phyloP scores from a whole-genome alignment of 1,140 invertebrate genomes.

The Lethrus apterus region DNA sequence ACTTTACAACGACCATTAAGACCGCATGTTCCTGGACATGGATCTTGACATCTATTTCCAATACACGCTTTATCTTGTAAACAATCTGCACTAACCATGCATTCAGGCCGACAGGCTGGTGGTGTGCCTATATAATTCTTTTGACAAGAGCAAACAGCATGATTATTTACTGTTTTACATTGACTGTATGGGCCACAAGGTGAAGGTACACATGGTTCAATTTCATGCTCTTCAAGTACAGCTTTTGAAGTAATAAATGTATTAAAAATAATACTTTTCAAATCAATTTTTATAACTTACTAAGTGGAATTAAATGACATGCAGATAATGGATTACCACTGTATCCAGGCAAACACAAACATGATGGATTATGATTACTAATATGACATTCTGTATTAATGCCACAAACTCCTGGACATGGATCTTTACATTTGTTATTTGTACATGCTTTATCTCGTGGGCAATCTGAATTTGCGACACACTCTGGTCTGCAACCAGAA shows the following conservation, averaged over 20 bases:
- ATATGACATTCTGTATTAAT: slow-evolving; percentile 65
- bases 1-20: slow-evolving; percentile 61
- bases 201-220: slow-evolving; percentile 56
- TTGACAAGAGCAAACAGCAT: slow-evolving; percentile 60
- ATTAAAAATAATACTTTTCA: not conserved
- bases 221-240: slow-evolving; percentile 36
- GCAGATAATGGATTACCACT: slow-evolving; percentile 65
- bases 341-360: slow-evolving; percentile 60
- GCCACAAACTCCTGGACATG: slow-evolving; percentile 66
- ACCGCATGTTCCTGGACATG: slow-evolving; percentile 63
- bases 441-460: slow-evolving; percentile 58
- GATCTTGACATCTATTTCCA: slow-evolving; percentile 60
- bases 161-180: slow-evolving; percentile 52
- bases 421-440: slow-evolving; percentile 62
- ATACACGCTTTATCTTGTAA: slow-evolving; percentile 58
- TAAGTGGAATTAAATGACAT: slow-evolving; percentile 48
- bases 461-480: slow-evolving; percentile 64
- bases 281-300: slow-evolving; percentile 43
- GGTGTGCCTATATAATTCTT: slow-evolving; percentile 55
- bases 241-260: slow-evolving; percentile 24
- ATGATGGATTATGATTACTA: slow-evolving; percentile 67
- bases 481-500: slow-evolving; percentile 63
- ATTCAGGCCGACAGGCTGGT: slow-evolving; percentile 59
- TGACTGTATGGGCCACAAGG: slow-evolving; percentile 59
- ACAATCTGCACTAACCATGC: slow-evolving; percentile 61